A percentile compares a stretch with the other conserved stretches of the same genome.
Evolutionary conservation across 2,797 vertebrate species (phyloP).

Genomic region (Poecile montanus): DNA sequence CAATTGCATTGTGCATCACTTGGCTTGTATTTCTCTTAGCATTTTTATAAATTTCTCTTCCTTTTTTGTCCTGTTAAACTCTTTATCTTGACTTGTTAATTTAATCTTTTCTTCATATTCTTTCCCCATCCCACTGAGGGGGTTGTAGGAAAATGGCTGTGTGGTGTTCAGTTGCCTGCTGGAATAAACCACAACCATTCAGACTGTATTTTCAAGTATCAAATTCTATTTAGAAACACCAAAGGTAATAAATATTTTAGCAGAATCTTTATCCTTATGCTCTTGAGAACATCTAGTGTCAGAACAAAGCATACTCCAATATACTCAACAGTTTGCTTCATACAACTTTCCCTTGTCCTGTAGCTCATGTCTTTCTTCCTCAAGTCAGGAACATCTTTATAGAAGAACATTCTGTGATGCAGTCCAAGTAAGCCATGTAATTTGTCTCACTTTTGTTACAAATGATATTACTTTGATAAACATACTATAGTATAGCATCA

Average conservation of each 20-base stretch:
- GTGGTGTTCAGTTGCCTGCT: background rate
- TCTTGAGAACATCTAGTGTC: background rate
- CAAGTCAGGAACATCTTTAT: background rate
- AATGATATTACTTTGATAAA: background rate
- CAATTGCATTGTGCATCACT: rapidly evolving
- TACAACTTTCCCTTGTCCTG: background rate
- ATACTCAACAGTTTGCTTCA: background rate
- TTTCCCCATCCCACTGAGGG: background rate
- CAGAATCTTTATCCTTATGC: background rate
- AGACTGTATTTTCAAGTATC: background rate
- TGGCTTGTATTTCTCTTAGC: background rate
- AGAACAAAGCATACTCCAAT: background rate
- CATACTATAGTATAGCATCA: background rate
- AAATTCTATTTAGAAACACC: background rate
- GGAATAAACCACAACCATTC: background rate
- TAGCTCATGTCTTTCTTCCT: background rate
- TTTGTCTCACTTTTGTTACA: background rate
- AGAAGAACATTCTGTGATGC: background rate
- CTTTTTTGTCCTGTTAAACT: background rate
- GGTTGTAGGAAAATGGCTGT: rapidly evolving
- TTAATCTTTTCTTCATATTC: background rate
- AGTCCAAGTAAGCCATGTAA: background rate
- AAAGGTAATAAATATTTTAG: background rate
- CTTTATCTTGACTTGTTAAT: rapidly evolving
- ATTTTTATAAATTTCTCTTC: background rate